Conservation (phyloP, 2,797 vertebrate species). For the Notolepis coatsorum region DNA sequence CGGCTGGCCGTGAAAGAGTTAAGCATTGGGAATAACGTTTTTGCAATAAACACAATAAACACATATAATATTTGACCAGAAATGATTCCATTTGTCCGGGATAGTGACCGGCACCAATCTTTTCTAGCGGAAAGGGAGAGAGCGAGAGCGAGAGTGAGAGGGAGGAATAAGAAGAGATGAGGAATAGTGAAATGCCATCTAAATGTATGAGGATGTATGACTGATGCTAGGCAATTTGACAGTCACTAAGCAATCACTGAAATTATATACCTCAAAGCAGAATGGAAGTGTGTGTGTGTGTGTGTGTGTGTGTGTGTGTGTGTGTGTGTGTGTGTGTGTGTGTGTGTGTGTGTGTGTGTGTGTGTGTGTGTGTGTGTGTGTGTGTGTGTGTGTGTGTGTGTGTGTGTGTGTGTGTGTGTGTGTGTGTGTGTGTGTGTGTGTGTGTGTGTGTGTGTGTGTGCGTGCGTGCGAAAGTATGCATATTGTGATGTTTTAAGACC, state of each 20-base stretch:
- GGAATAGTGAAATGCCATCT: constrained; percentile 42
- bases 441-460: neutral
- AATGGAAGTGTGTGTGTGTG: constrained; percentile 5
- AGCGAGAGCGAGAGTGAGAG: neutral
- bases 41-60: too few relatives aligned
- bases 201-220: constrained; percentile 51
- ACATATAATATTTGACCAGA: too few relatives aligned
- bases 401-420: neutral
- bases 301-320: neutral
- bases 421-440: neutral
- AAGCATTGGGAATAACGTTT: too few relatives aligned
- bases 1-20: too few relatives aligned
- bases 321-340: neutral
- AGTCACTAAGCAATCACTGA: constrained; percentile 35
- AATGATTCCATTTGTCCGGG: too few relatives aligned
- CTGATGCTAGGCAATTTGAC: constrained; percentile 48
- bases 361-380: neutral
- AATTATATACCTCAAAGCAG: constrained; percentile 47
- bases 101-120: too few relatives aligned
- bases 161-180: neutral
- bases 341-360: neutral
- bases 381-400: neutral
- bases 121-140: neutral
- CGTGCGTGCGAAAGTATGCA: too few relatives aligned
- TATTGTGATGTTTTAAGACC: too few relatives aligned